phyloP scores from a whole-genome alignment of 1,140 invertebrate species.

The Coelopa frigida region DNA sequence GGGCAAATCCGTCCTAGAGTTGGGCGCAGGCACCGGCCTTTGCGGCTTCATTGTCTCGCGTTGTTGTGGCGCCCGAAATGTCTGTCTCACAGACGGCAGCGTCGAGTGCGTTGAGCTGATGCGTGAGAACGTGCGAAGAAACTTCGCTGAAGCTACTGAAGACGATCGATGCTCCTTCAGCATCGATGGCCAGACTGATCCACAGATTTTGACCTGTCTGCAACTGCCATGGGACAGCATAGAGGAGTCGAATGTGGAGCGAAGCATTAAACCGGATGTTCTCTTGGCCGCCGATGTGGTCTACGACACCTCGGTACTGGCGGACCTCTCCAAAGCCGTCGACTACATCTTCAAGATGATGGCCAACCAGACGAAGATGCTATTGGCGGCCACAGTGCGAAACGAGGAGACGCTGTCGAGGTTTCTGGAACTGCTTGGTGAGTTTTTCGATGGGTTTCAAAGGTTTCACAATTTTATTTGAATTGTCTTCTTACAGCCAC shows the following conservation, averaged over 20 bases:
- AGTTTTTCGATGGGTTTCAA: neutral
- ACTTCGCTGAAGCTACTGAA: conserved; percentile 14
- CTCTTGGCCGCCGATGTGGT: conserved; percentile 38
- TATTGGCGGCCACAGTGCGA: conserved; percentile 36
- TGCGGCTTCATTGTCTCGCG: conserved; percentile 30
- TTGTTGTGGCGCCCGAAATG: conserved; percentile 14
- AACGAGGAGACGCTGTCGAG: conserved; percentile 31
- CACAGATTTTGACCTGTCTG: neutral
- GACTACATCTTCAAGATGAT: conserved; percentile 23
- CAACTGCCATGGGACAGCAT: conserved; percentile 24
- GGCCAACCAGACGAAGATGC: conserved; percentile 20
- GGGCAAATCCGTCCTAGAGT: conserved; percentile 28
- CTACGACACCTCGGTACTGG: conserved; percentile 34
- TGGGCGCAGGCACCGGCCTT: conserved; percentile 36
- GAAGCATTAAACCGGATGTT: conserved; percentile 16
- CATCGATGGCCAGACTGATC: neutral
- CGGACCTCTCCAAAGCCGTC: conserved; percentile 21
- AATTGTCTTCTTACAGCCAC: conserved; percentile 5
- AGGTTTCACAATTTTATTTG: neutral
- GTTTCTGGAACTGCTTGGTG: conserved; percentile 28
- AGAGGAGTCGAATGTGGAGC: conserved; percentile 15
- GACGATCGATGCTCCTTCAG: neutral
- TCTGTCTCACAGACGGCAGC: conserved; percentile 38
- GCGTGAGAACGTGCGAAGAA: conserved; percentile 27
- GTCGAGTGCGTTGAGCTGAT: conserved; percentile 30